phyloP scores from a whole-genome alignment of 2,888 invertebrate genomes.

The Lottia scabra region DNA sequence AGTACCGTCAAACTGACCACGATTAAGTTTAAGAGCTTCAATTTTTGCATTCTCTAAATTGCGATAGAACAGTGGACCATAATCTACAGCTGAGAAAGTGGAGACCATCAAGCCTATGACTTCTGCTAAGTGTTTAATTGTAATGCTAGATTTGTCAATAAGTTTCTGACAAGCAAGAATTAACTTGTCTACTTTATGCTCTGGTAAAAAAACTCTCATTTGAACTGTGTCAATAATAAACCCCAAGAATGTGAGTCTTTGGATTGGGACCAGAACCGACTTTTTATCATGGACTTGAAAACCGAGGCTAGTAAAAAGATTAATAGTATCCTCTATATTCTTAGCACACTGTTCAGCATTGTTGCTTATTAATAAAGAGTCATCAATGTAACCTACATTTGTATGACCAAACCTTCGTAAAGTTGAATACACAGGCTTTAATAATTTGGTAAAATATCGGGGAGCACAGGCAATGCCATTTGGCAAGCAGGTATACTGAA shows the following conservation, averaged over 20 bases:
- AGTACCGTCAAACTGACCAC: not conserved
- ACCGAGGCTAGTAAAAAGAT: not conserved
- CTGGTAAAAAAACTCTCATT: conserved; percentile 9
- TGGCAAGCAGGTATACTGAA: conserved; percentile 21
- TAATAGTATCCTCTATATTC: not conserved
- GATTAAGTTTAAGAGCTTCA: not conserved
- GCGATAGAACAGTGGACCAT: not conserved
- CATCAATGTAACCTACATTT: not conserved
- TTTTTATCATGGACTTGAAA: conserved; percentile 9
- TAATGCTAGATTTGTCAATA: not conserved
- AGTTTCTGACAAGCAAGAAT: not conserved
- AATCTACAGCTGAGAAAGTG: not conserved
- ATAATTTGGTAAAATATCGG: conserved; percentile 20
- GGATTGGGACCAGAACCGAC: not conserved
- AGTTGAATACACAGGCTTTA: conserved; percentile 13
- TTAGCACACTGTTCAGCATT: not conserved
- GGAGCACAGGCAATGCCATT: conserved; percentile 18
- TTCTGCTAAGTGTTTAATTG: not conserved
- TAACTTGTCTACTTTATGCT: not conserved
- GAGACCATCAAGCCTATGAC: conserved; percentile 6
- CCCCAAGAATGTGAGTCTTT: not conserved
- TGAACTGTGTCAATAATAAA: conserved; percentile 11
- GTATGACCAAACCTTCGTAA: not conserved
- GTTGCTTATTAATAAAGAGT: not conserved
- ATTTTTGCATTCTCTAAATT: conserved; percentile 4